Evolutionary conservation across 2,888 invertebrate species (phyloP), one percentile per base, ranked within the genome.

Genomic region (Luperina testacea): DNA sequence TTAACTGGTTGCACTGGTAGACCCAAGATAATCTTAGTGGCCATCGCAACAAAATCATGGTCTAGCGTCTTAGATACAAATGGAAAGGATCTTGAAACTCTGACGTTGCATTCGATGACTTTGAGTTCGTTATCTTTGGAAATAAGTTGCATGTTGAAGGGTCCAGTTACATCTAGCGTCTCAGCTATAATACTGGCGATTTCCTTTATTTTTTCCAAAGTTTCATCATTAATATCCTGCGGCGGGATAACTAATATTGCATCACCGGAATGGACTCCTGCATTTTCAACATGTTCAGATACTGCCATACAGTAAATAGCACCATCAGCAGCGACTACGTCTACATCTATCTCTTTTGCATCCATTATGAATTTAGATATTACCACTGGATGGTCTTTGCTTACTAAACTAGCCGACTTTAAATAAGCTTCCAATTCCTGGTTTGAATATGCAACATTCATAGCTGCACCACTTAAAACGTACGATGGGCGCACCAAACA

Each of bases 301-400:
- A 99, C 99, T 8, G 99, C 99, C 98, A 99, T 99, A 93, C 99
- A 99, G 0, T 99, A 97, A 80, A 99, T 98, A 76, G 98, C 97
- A 0, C 99, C 99, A 92, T 99, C 99, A 80, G 98, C 98, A 15
- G 99, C 99, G 0, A 99, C 99, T 0, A 99, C 99, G 94, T 99
- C 99, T 0, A 99, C 99, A 94, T 99, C 99, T 89, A 99, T 99
- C 97, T 99, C 99, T 96, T 99, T 99, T 15, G 99, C 99, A 93
- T 99, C 99, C 87, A 98, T 97, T 77, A 99, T 98, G 94, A 99
- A 99, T 95, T 99, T 99, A 0, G 99, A 99, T 85, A 99, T 99
- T 0, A 99, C 99, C 0, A 99, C 99, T 0, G 99, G 99, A 94
- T 99, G 98, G 85, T 99, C 99, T 94, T 99, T 99, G 92, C 98